Base-by-base conservation (phyloP, 1,140 invertebrate genomes). In the Anthonomus grandis region DNA sequence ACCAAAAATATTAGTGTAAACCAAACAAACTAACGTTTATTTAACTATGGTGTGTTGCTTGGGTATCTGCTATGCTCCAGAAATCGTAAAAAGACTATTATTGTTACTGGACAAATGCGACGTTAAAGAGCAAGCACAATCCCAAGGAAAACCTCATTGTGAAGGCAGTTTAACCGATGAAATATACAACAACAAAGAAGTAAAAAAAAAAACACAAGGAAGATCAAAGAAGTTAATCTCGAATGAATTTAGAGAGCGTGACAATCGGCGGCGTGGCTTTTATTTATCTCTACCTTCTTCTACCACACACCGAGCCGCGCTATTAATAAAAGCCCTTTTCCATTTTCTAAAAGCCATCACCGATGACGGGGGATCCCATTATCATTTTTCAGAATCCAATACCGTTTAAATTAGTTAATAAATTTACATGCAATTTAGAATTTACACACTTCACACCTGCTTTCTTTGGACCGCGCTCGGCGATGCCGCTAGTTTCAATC, bases 351-450 rank as follows among this genome's bases (percentile, higher is more conserved):
- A 49, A 52, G 49, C 57, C 48, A 57, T 57, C 50, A 45, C 37
- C 56, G 48, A 47, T 45, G n/a, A 19, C 36, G 57, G 46, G 51
- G 48, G 42, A 59, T 46, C 48, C 49, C 57, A 59, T 59, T 59
- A 59, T 59, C 48, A 59, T 59, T 59, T 59, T 59, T 59, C 21
- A 59, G 52, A 59, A 52, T 59, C 57, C 57, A 59, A 59, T 59
- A 59, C 57, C 48, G 49, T 59, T 59, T 59, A 59, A 59, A 59
- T 52, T 59, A 59, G 57, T 59, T 59, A 59, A 59, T 59, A 59
- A 59, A 59, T 59, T 59, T 59, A 59, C 57, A 59, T 59, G 57
- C 57, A 59, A 59, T 59, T 59, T 59, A 59, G 57, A 59, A 59
- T 59, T 59, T 59, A 59, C 57, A 59, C 57, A 59, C 57, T 59